These are phyloP conservation scores for Aptenodytes patagonicus DNA, from an alignment of 2,113 vertebrate species.

Conservation along the genomic window DNA sequence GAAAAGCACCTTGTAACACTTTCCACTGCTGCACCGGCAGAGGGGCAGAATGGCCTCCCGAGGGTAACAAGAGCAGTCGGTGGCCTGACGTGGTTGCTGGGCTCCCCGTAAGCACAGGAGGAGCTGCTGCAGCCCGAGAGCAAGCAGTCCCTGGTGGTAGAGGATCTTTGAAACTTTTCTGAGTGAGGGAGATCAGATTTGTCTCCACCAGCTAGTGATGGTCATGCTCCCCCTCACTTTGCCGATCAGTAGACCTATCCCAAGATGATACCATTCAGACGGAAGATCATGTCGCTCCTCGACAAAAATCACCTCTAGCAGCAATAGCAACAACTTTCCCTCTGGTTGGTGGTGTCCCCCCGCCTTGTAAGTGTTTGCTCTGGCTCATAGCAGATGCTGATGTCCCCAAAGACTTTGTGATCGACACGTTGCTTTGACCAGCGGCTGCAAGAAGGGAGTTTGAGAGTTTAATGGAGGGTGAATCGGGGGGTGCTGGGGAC, in stretches of 20 bases:
- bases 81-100: neutral
- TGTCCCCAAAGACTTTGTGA: neutral
- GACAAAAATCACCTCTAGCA: neutral
- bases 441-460: neutral
- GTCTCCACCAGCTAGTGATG: neutral
- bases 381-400: neutral
- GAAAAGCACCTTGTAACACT: neutral
- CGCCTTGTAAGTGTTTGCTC: neutral
- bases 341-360: neutral
- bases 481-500: neutral
- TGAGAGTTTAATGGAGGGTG: neutral
- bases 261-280: neutral
- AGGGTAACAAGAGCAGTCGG: accelerated
- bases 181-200: neutral
- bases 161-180: neutral
- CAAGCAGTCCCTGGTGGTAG: neutral
- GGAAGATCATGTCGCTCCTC: neutral
- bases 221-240: neutral
- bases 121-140: neutral
- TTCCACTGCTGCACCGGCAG: neutral
- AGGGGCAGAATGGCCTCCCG: neutral
- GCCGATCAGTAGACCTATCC: neutral
- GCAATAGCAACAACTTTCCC: neutral
- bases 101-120: neutral
- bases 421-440: neutral